phyloP scores from a whole-genome alignment of 2,113 vertebrate genomes.

The Fregetta grallaria region DNA sequence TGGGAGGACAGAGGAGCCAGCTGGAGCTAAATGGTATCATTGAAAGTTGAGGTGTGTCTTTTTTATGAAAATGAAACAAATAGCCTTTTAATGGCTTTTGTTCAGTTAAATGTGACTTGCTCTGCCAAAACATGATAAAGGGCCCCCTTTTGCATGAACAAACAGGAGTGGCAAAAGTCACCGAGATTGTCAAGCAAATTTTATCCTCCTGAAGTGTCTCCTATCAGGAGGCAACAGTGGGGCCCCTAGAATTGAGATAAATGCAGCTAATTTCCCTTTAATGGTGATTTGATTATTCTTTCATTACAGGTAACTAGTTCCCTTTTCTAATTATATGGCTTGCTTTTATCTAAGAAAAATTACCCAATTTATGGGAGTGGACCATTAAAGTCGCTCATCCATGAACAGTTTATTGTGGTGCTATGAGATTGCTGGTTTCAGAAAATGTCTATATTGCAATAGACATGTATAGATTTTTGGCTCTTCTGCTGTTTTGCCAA shows the following conservation, averaged over 20 bases:
- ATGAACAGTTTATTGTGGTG: neutral
- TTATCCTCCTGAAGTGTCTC: neutral
- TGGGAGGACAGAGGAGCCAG: neutral
- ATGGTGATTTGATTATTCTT: conserved; percentile 52
- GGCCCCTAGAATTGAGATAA: conserved; percentile 35
- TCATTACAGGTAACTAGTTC: conserved; percentile 35
- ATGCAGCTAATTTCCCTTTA: conserved; percentile 21
- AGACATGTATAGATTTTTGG: neutral
- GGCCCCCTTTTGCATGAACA: neutral
- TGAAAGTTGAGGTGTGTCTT: neutral
- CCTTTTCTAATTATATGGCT: conserved; percentile 47
- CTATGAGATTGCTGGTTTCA: neutral
- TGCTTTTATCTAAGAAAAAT: conserved; percentile 44
- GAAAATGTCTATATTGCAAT: neutral
- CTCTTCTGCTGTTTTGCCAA: neutral
- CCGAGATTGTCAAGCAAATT: neutral
- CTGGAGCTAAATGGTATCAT: neutral
- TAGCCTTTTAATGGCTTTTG: neutral
- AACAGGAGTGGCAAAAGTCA: neutral
- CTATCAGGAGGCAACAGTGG: neutral
- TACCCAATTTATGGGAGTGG: neutral
- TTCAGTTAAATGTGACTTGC: neutral
- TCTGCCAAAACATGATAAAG: neutral
- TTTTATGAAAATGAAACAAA: neutral
- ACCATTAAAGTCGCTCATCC: neutral